These are phyloP conservation scores for Netelia virgata DNA, from an alignment of 2,888 invertebrate genomes.

Conservation along the genomic window DNA sequence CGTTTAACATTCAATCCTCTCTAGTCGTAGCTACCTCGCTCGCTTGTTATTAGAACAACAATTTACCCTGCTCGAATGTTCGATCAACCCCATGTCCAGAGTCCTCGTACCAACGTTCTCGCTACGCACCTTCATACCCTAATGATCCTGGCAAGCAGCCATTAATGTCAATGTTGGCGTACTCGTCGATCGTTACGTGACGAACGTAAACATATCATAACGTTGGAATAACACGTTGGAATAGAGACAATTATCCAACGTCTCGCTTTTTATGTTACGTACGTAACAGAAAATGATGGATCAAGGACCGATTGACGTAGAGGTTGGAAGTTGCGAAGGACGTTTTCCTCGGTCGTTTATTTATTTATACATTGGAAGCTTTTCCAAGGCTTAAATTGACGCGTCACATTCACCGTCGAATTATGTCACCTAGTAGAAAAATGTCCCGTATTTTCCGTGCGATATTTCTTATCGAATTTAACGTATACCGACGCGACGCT, in stretches of 20 bases:
- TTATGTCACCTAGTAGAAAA: constrained; percentile 47
- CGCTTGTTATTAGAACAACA: constrained; percentile 39
- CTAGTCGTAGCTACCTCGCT: background rate
- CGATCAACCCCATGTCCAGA: constrained; percentile 14
- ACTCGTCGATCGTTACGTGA: background rate
- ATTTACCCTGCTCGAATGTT: constrained; percentile 19
- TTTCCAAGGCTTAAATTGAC: background rate
- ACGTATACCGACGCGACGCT: constrained; percentile 38
- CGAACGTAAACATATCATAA: background rate
- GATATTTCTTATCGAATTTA: constrained; percentile 54
- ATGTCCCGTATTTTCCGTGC: constrained; percentile 15
- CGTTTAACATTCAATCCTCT: constrained; percentile 42
- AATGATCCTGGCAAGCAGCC: background rate
- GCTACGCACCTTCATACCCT: background rate
- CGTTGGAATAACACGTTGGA: background rate
- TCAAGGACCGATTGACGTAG: no score
- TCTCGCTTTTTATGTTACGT: no score
- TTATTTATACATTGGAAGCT: background rate
- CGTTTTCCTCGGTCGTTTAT: background rate
- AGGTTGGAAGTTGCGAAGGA: no score
- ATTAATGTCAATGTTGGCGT: constrained; percentile 28
- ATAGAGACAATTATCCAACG: no score
- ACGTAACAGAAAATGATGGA: no score
- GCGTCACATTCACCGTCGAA: constrained; percentile 10
- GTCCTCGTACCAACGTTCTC: background rate